Evolutionary conservation across 2,113 vertebrate genomes (phyloP).

Genomic region (Amblyornis subalaris): DNA sequence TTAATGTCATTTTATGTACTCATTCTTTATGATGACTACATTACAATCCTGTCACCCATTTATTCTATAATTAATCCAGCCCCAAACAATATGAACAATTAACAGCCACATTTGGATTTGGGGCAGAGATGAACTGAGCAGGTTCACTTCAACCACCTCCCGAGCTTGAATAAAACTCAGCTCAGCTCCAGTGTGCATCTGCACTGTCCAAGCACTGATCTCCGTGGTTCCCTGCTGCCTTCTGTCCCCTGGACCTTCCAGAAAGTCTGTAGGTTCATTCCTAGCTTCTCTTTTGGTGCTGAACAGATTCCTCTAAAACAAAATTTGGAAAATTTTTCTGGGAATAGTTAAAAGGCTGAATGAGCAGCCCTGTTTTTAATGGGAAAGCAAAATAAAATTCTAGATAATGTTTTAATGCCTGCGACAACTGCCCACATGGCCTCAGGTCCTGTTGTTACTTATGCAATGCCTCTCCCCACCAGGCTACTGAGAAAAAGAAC

Average conservation of each 20-base stretch:
- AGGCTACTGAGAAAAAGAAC: not conserved
- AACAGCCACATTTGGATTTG: not conserved
- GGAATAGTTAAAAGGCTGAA: not conserved
- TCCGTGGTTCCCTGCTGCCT: not conserved
- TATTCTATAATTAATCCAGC: not conserved
- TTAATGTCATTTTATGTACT: not conserved
- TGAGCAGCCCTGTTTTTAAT: not conserved
- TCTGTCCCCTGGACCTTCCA: not conserved
- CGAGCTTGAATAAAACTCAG: not conserved
- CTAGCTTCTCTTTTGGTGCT: not conserved
- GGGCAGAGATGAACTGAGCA: not conserved
- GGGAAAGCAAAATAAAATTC: not conserved
- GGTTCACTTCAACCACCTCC: not conserved
- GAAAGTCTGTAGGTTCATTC: accelerated
- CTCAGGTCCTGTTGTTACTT: not conserved
- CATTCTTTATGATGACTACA: not conserved
- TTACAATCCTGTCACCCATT: not conserved
- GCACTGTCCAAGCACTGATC: not conserved
- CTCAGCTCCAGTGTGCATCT: not conserved
- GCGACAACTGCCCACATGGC: not conserved
- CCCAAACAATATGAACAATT: not conserved
- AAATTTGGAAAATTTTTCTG: not conserved
- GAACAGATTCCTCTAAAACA: not conserved
- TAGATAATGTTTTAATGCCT: not conserved
- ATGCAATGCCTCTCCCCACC: not conserved